Conservation (phyloP, 2,888 invertebrate genomes). For the Ormyrus rosae region DNA sequence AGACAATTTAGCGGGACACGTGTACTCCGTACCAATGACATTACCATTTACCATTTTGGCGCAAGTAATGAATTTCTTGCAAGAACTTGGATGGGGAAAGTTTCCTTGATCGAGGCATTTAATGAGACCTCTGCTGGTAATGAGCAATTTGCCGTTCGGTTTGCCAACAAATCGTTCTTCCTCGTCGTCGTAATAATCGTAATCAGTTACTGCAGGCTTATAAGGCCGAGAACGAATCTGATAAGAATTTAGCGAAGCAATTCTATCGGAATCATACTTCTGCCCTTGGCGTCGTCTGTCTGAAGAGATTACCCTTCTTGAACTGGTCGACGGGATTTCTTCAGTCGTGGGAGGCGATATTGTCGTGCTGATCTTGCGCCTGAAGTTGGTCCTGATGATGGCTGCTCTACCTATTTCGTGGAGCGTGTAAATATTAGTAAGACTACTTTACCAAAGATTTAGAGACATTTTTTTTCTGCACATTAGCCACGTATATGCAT, state of each 20-base stretch:
- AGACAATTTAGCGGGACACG: conserved; percentile 89
- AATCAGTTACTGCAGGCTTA: conserved; percentile 77
- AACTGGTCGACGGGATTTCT: conserved; percentile 62
- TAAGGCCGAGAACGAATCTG: conserved; percentile 43
- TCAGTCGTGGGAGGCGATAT: conserved; percentile 63
- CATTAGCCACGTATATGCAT: conserved; percentile 56
- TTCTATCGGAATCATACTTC: conserved; percentile 54
- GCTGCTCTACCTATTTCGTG: conserved; percentile 66
- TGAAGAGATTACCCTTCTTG: conserved; percentile 63
- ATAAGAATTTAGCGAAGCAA: conserved; percentile 49
- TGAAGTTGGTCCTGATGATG: conserved; percentile 64
- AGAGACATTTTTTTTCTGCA: conserved; percentile 27
- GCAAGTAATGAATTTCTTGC: conserved; percentile 94
- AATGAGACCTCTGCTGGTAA: conserved; percentile 81
- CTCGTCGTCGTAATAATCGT: conserved; percentile 84
- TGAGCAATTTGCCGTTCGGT: conserved; percentile 79
- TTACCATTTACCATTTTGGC: conserved; percentile 88
- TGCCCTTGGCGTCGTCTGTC: conserved; percentile 62
- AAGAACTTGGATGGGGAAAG: conserved; percentile 93
- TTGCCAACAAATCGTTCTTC: conserved; percentile 78
- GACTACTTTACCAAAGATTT: conserved; percentile 11
- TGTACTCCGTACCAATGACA: conserved; percentile 91
- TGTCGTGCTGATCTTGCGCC: conserved; percentile 73
- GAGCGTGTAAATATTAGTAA: conserved; percentile 55
- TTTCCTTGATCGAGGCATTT: conserved; percentile 93